phyloP scores from a whole-genome alignment of 2,113 vertebrate species.

The Gadus chalcogrammus region DNA sequence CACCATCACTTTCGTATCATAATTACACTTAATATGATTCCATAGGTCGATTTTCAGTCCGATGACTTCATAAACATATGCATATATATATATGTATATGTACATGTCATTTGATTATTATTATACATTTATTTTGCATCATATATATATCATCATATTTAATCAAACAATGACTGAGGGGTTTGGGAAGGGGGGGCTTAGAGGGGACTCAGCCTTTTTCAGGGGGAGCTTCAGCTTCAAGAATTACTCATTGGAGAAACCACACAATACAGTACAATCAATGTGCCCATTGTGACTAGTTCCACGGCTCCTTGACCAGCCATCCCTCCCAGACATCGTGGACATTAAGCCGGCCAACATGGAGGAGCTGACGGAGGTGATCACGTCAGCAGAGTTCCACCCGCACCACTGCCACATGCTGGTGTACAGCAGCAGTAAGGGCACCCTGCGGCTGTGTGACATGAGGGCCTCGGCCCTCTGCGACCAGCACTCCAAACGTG shows the following conservation, averaged over 20 bases:
- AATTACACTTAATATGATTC: too few relatives aligned
- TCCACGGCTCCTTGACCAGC: conserved; percentile 38
- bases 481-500: conserved; percentile 86
- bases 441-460: conserved; percentile 88
- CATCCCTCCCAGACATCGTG: conserved; percentile 79
- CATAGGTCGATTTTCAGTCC: too few relatives aligned
- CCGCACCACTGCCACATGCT: conserved; percentile 87
- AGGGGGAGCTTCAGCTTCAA: too few relatives aligned
- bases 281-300: neutral
- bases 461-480: conserved; percentile 88
- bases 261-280: neutral
- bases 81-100: neutral
- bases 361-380: conserved; percentile 93
- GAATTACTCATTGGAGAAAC: neutral
- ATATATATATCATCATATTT: neutral
- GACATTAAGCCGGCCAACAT: conserved; percentile 94
- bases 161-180: neutral
- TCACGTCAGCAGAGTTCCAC: conserved; percentile 88
- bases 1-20: too few relatives aligned
- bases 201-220: too few relatives aligned
- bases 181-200: too few relatives aligned
- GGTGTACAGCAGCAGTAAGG: conserved; percentile 92
- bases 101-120: neutral
- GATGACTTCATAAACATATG: too few relatives aligned
- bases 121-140: neutral